phyloP scores from a whole-genome alignment of 64 coral and sea anemone genomes.

The Montipora sp. region DNA sequence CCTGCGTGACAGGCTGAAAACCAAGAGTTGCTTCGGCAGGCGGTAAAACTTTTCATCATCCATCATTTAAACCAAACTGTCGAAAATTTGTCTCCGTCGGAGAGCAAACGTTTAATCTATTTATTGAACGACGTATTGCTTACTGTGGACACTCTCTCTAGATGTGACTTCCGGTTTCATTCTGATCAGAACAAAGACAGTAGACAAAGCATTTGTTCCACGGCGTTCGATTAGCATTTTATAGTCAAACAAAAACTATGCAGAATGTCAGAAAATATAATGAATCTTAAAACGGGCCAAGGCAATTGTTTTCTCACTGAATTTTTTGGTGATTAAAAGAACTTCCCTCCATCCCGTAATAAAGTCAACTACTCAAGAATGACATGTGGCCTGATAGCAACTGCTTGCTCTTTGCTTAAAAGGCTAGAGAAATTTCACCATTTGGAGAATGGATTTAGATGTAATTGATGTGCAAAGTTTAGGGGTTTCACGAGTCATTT shows the following conservation, averaged over 20 bases:
- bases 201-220: constrained; percentile 68
- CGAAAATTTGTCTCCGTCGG: background rate
- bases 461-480: constrained; percentile 47
- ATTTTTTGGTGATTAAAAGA: too few species aligned
- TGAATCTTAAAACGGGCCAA: too few species aligned
- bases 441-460: constrained; percentile 18
- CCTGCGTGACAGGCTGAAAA: background rate
- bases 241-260: constrained; percentile 25
- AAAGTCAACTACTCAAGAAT: background rate
- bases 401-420: constrained; percentile 20
- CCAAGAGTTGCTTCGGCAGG: background rate
- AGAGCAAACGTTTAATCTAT: constrained; percentile 24
- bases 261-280: background rate
- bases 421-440: background rate
- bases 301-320: too few species aligned
- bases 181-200: constrained; percentile 60
- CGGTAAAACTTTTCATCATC: background rate
- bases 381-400: background rate
- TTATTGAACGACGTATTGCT: constrained; percentile 62
- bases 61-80: background rate
- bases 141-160: constrained; percentile 46
- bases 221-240: constrained; percentile 57
- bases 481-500: constrained; percentile 9
- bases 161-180: constrained; percentile 71
- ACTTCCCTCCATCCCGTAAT: background rate